phyloP scores from a whole-genome alignment of 2,113 vertebrate species.

The cat (Felis catus) region DNA sequence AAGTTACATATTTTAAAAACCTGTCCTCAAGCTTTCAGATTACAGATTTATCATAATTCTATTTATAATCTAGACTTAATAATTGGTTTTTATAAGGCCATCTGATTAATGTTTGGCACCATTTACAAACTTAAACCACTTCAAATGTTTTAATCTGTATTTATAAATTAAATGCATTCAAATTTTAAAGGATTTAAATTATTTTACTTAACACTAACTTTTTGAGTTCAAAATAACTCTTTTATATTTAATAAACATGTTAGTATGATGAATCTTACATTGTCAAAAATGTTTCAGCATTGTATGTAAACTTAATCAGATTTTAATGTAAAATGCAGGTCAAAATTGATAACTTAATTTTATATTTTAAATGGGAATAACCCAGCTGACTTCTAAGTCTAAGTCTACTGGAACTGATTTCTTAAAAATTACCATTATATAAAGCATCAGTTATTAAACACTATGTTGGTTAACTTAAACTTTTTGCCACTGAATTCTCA shows the following conservation, averaged over 20 bases:
- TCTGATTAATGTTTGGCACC: not conserved
- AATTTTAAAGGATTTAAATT: not conserved
- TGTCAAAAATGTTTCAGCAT: slow-evolving; percentile 5
- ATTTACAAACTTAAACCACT: slow-evolving; percentile 37
- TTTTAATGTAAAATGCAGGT: slow-evolving; percentile 25
- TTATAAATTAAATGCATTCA: slow-evolving; percentile 2
- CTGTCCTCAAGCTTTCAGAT: not conserved
- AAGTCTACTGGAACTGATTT: not conserved
- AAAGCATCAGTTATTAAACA: not conserved
- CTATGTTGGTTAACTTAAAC: not conserved
- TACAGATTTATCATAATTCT: slow-evolving; percentile 17
- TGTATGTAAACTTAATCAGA: not conserved
- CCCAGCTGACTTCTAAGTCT: not conserved
- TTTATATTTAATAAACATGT: not conserved
- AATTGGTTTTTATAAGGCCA: slow-evolving; percentile 5
- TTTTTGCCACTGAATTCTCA: not conserved
- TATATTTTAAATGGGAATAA: slow-evolving; percentile 1
- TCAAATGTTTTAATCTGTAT: slow-evolving; percentile 35
- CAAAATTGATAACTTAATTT: slow-evolving; percentile 25
- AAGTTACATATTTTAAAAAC: not conserved
- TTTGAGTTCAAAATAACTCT: slow-evolving; percentile 3
- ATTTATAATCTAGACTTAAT: not conserved
- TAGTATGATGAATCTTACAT: not conserved
- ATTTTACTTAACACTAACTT: not conserved
- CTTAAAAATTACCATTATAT: slow-evolving; percentile 29